Conservation (phyloP, 1,140 invertebrate species). For the Aphaenogaster ashmeadi region DNA sequence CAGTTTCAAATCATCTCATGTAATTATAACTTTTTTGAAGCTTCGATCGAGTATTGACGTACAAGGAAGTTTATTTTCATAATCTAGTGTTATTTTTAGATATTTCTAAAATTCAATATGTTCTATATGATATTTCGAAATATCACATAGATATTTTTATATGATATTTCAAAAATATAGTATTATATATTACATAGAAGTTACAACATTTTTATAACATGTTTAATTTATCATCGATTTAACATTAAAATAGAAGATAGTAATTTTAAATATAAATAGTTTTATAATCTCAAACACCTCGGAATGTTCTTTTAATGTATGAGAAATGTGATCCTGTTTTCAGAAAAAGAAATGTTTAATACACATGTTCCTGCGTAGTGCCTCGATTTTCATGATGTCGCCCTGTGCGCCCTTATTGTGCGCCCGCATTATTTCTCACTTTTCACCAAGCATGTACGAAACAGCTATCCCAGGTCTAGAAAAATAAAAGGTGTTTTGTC, state of each 20-base stretch:
- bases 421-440: conserved; percentile 16
- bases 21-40: background rate
- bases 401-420: background rate
- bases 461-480: background rate
- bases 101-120: background rate
- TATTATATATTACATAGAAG: background rate
- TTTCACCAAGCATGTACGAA: background rate
- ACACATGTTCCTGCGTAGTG: background rate
- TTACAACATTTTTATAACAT: background rate
- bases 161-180: background rate
- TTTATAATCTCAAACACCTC: background rate
- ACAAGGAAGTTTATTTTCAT: background rate
- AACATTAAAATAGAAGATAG: background rate
- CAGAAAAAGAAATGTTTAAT: background rate
- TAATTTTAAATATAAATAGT: background rate
- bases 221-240: background rate
- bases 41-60: background rate
- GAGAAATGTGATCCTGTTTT: background rate
- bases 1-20: background rate
- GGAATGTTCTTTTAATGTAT: background rate
- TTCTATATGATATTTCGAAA: background rate
- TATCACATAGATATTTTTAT: background rate
- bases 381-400: background rate
- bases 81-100: background rate
- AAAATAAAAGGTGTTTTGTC: conserved; percentile 67